These are phyloP conservation scores for Mastigias papua DNA, from an alignment of 30 jellyfish, hydroid and myxozoan genomes.

Conservation along the genomic window DNA sequence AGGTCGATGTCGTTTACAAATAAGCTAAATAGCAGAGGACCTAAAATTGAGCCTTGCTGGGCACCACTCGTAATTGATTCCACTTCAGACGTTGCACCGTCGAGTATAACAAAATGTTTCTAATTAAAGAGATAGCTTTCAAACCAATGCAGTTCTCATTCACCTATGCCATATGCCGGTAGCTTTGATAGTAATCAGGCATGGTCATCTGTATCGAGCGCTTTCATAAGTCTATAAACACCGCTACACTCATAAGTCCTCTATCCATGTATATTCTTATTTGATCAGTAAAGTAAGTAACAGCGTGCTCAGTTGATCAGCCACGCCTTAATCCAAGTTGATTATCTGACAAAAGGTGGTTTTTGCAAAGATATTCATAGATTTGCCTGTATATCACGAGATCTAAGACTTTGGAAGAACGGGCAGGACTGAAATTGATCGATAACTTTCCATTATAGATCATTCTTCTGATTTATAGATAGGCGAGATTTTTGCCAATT, in stretches of 20 bases:
- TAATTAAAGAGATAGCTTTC: no score
- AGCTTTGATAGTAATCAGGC: conserved; percentile 35
- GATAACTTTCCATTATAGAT: conserved; percentile 7
- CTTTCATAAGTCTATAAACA: conserved; percentile 4
- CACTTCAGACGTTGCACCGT: conserved; percentile 6
- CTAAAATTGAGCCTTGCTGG: no score
- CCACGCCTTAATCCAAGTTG: conserved; percentile 27
- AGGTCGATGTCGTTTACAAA: no score
- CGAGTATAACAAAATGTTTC: no score
- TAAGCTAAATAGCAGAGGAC: no score
- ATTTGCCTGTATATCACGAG: not conserved
- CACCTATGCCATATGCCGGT: conserved; percentile 35
- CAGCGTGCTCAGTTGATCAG: conserved; percentile 16
- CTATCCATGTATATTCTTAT: conserved; percentile 23
- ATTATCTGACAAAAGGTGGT: conserved; percentile 30
- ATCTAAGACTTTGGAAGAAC: conserved; percentile 2
- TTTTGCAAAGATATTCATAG: conserved; percentile 35
- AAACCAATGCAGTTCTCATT: conserved; percentile 29
- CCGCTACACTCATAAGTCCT: conserved; percentile 33
- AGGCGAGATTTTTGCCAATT: conserved; percentile 24
- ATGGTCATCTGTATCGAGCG: conserved; percentile 37
- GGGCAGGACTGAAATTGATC: not conserved
- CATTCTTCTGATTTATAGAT: conserved; percentile 14
- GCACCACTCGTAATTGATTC: conserved; percentile 20
- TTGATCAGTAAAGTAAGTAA: conserved; percentile 36